Conservation (phyloP, 2,888 invertebrate genomes). For the Copidosoma aretas region DNA sequence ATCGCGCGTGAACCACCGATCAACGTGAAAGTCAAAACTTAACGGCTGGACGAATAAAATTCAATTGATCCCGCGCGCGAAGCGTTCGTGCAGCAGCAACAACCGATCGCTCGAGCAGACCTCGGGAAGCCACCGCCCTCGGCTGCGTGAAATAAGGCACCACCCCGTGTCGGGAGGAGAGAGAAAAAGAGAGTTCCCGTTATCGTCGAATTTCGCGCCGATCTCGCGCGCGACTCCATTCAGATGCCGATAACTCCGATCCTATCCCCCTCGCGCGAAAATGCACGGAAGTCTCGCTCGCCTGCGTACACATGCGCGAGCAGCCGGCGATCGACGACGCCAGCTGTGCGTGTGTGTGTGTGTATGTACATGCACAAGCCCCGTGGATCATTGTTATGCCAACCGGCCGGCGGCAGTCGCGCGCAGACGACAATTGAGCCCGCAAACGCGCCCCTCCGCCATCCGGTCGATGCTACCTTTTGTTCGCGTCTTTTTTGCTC, state of each 20-base stretch:
- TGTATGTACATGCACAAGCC: not conserved
- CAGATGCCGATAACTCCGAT: too few species aligned
- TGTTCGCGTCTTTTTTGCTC: not conserved
- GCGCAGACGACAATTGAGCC: not conserved
- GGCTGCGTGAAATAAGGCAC: too few species aligned
- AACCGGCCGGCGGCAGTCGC: constrained; percentile 15
- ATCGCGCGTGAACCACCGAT: too few species aligned
- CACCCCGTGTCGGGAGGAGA: too few species aligned
- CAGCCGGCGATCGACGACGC: not conserved
- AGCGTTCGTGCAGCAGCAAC: too few species aligned
- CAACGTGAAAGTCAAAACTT: too few species aligned
- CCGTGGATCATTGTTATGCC: constrained; percentile 20
- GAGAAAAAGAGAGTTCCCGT: not conserved
- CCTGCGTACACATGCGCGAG: not conserved
- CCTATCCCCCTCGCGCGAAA: too few species aligned
- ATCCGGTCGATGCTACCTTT: constrained; percentile 23
- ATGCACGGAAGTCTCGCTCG: not conserved
- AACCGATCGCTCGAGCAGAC: too few species aligned
- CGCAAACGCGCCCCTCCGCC: constrained; percentile 4
- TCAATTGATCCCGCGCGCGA: too few species aligned
- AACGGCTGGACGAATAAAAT: too few species aligned
- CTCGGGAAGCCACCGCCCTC: too few species aligned
- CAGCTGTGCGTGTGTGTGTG: not conserved
- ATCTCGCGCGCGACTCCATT: not conserved
- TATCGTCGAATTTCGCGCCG: constrained; percentile 8